Evolutionary conservation across 1,140 invertebrate genomes (phyloP).

Genomic region (Oryzaephilus surinamensis): DNA sequence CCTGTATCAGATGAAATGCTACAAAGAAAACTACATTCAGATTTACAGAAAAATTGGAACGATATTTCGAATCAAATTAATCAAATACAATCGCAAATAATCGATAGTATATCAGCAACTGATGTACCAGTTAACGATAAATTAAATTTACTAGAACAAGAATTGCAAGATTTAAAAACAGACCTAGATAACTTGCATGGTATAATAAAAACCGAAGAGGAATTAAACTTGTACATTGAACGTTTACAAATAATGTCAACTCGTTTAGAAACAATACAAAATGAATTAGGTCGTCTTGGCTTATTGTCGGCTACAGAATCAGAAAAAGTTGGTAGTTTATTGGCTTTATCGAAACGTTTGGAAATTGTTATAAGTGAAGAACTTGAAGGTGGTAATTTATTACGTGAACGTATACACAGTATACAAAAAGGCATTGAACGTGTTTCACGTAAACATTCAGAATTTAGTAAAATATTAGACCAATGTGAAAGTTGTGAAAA

Average conservation of each 20-base stretch:
- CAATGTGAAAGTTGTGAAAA: conserved; percentile 59
- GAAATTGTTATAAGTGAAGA: conserved; percentile 62
- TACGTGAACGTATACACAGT: conserved; percentile 58
- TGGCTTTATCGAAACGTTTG: conserved; percentile 55
- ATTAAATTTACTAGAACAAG: conserved; percentile 57
- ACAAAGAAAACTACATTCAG: conserved; percentile 62
- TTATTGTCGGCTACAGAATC: conserved; percentile 59
- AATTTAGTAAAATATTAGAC: conserved; percentile 50
- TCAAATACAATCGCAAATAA: conserved; percentile 52
- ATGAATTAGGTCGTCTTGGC: conserved; percentile 63
- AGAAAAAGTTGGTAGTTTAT: conserved; percentile 58
- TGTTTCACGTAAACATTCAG: conserved; percentile 53
- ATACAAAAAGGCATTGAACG: conserved; percentile 56
- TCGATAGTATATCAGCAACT: conserved; percentile 55
- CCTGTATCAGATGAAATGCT: conserved; percentile 70
- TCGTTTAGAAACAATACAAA: conserved; percentile 62
- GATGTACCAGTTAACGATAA: conserved; percentile 61
- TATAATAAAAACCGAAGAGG: conserved; percentile 69
- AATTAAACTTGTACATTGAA: conserved; percentile 68
- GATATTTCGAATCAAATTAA: conserved; percentile 51
- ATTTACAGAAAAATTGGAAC: conserved; percentile 66
- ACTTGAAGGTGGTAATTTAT: conserved; percentile 53
- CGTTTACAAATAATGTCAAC: conserved; percentile 62
- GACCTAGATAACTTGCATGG: conserved; percentile 59
- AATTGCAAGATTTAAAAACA: conserved; percentile 55